Percentiles rank a stretch among this genome's conserved stretches.
Conservation (phyloP, 2,888 invertebrate genomes). For the Pyrrhia umbra region DNA sequence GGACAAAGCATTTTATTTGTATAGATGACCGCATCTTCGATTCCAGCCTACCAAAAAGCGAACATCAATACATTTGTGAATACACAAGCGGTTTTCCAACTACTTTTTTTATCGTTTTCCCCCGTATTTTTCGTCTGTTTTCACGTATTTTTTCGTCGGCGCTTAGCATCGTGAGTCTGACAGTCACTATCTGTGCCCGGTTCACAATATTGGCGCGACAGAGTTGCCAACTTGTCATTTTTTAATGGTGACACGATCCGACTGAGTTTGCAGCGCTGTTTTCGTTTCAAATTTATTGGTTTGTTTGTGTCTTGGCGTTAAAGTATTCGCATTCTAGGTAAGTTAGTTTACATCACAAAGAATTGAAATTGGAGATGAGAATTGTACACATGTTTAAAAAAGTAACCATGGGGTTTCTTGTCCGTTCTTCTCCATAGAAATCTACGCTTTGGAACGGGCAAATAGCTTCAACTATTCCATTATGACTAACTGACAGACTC, state of each 20-base stretch:
- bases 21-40: not conserved
- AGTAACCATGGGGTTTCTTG: too few species aligned
- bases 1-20: too few species aligned
- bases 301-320: constrained; percentile 43
- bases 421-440: too few species aligned
- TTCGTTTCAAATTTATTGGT: constrained; percentile 49
- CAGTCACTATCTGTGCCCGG: constrained; percentile 69
- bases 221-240: constrained; percentile 61
- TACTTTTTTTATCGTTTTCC: constrained; percentile 39
- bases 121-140: constrained; percentile 50
- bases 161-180: constrained; percentile 65
- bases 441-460: too few species aligned
- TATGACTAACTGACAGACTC: too few species aligned
- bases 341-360: too few species aligned
- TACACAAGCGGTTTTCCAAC: constrained; percentile 18
- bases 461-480: too few species aligned
- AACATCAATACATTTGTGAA: constrained; percentile 40
- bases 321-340: constrained; percentile 10
- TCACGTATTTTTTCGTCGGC: constrained; percentile 57
- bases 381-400: too few species aligned
- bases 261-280: constrained; percentile 33
- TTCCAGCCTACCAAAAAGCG: constrained; percentile 9
- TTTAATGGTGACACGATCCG: constrained; percentile 35
- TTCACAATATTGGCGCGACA: constrained; percentile 65
- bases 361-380: too few species aligned